Percentiles rank a stretch among this genome's conserved stretches.
Evolutionary conservation across 1,140 invertebrate genomes (phyloP).

Genomic region (Heliconius eleuchia): DNA sequence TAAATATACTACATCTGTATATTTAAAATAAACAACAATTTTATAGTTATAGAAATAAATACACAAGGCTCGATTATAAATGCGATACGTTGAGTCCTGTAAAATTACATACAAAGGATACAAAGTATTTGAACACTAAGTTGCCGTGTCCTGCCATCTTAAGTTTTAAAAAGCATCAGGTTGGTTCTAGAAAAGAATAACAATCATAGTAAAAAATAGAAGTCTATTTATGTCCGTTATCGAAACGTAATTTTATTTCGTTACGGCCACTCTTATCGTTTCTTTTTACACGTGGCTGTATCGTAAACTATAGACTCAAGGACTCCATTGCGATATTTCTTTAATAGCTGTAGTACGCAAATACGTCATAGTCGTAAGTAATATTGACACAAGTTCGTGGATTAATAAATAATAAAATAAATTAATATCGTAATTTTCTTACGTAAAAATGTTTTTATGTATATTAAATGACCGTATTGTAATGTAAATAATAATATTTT

Average conservation of each 20-base stretch:
- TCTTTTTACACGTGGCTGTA: neutral
- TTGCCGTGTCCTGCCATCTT: neutral
- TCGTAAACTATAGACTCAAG: conserved; percentile 7
- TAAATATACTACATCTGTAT: too few species aligned
- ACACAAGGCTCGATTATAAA: too few species aligned
- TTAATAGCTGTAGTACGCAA: neutral
- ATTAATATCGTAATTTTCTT: neutral
- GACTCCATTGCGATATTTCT: neutral
- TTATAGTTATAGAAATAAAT: too few species aligned
- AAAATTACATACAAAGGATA: too few species aligned
- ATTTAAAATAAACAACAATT: too few species aligned
- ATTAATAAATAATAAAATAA: neutral
- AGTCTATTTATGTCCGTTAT: neutral
- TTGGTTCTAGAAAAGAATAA: too few species aligned
- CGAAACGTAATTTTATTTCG: conserved; percentile 11
- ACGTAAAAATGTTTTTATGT: neutral
- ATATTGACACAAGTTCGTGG: neutral
- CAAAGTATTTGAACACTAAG: neutral
- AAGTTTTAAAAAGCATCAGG: too few species aligned
- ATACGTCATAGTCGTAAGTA: neutral
- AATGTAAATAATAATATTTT: too few species aligned
- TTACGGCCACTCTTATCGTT: conserved; percentile 10
- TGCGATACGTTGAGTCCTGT: too few species aligned
- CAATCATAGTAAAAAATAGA: neutral
- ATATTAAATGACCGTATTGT: neutral